These are phyloP conservation scores for Sebastes melanostomus DNA, from an alignment of 2,797 vertebrate species.

Conservation along the genomic window DNA sequence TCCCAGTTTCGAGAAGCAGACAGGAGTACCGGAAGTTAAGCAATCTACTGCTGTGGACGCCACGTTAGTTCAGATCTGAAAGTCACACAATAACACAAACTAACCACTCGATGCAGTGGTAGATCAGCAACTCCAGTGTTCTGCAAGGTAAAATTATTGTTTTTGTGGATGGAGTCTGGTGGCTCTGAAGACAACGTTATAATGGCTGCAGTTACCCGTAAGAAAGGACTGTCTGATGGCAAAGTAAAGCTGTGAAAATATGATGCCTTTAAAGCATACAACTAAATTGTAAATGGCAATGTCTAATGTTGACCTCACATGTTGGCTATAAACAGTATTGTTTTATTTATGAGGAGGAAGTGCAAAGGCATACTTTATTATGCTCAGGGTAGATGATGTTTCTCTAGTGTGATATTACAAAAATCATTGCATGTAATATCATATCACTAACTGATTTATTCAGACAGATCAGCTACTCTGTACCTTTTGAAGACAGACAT, in stretches of 20 bases:
- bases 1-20: too few species aligned
- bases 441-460: neutral
- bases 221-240: too few species aligned
- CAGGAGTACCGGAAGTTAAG: too few species aligned
- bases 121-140: too few species aligned
- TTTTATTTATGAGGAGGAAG: neutral
- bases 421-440: neutral
- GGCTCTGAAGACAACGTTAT: too few species aligned
- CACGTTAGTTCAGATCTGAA: too few species aligned
- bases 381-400: neutral
- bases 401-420: neutral
- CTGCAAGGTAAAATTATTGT: too few species aligned
- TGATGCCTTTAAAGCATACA: neutral
- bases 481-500: neutral
- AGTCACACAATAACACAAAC: too few species aligned
- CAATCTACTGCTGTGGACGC: too few species aligned
- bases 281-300: neutral
- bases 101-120: too few species aligned
- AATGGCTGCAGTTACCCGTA: rapidly evolving
- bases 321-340: neutral
- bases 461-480: neutral
- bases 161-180: too few species aligned
- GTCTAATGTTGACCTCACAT: neutral
- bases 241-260: too few species aligned
- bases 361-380: neutral